Percentiles rank a stretch among this genome's conserved stretches.
Conservation (phyloP, 2,113 vertebrate species). For the Scopus umbretta region DNA sequence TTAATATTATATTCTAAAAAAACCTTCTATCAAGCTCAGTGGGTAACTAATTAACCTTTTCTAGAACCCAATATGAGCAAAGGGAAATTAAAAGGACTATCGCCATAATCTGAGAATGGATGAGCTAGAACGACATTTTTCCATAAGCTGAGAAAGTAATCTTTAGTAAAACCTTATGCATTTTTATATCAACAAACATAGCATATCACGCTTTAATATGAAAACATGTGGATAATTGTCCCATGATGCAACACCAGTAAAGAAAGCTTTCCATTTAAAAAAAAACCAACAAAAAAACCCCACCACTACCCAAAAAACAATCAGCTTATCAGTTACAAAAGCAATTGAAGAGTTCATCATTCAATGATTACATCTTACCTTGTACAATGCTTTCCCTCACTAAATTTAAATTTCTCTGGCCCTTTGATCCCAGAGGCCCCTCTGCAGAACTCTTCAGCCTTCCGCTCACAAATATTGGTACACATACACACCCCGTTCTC, state of each 20-base stretch:
- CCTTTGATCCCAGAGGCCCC: background rate
- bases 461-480: background rate
- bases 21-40: constrained; percentile 49
- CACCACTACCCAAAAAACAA: background rate
- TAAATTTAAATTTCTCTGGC: background rate
- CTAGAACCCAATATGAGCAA: constrained; percentile 59
- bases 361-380: background rate
- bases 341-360: background rate
- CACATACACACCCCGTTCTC: background rate
- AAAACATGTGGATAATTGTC: background rate
- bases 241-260: background rate
- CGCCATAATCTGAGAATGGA: background rate
- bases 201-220: background rate
- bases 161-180: background rate
- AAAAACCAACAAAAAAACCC: too few relatives aligned
- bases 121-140: background rate
- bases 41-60: constrained; percentile 71
- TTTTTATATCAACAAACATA: background rate
- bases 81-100: constrained; percentile 43
- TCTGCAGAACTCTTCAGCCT: background rate
- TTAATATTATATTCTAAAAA: constrained; percentile 44
- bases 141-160: background rate
- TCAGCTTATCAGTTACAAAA: background rate
- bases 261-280: background rate
- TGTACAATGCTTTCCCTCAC: background rate